Conservation (phyloP, 2,888 invertebrate genomes). For the Hoplodrina ambigua region DNA sequence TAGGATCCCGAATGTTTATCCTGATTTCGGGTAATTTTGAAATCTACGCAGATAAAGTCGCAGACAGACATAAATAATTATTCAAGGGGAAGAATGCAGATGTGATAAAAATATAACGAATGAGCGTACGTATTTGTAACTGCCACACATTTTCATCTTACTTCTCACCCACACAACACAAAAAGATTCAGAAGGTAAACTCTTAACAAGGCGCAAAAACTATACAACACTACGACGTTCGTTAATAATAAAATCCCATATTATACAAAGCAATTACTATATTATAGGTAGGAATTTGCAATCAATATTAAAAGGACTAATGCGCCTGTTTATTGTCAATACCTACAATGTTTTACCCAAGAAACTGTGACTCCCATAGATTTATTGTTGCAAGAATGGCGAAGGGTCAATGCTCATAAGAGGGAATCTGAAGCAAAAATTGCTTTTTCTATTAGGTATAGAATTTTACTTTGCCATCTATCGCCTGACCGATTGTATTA, state of each 20-base stretch:
- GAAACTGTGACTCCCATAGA: neutral
- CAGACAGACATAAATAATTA: too few relatives aligned
- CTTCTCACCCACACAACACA: neutral
- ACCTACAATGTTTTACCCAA: neutral
- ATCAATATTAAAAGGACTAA: neutral
- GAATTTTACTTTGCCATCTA: too few relatives aligned
- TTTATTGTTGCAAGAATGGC: neutral
- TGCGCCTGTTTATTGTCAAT: neutral
- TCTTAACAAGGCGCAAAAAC: too few relatives aligned
- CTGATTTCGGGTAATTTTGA: too few relatives aligned
- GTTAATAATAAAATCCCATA: neutral
- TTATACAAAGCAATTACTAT: too few relatives aligned
- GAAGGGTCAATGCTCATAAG: too few relatives aligned
- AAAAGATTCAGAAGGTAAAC: slow-evolving; percentile 9
- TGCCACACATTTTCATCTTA: slow-evolving; percentile 1
- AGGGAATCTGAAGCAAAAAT: too few relatives aligned
- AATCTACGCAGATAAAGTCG: too few relatives aligned
- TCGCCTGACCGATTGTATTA: too few relatives aligned
- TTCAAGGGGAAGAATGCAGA: neutral
- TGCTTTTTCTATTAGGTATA: too few relatives aligned
- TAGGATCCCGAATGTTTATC: too few relatives aligned
- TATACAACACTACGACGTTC: too few relatives aligned
- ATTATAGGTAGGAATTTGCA: neutral
- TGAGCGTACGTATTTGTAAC: slow-evolving; percentile 18
- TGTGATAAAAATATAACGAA: neutral